Evolutionary conservation across 2,888 invertebrate genomes (phyloP), one percentile per base, ranked within the genome.

Genomic region (Uloborus plumipes): DNA sequence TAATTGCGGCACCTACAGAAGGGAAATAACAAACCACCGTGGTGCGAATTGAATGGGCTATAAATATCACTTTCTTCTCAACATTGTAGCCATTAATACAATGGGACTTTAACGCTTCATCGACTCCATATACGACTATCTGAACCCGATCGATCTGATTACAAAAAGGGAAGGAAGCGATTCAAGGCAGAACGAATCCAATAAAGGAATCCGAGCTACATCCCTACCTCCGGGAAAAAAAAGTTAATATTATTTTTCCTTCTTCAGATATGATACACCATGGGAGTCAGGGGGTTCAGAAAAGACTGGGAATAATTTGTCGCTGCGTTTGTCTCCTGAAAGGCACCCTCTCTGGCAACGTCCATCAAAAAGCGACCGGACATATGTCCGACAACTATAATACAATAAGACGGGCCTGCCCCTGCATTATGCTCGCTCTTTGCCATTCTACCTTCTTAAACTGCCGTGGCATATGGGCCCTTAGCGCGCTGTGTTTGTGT

Each of bases 221-320:
- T 39, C 58, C n/a, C 1, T 4, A 2, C n/a, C 18, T 13, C 18
- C 22, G n/a, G 18, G 26, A n/a, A 58, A 58, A 58, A 22, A 58
- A 58, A 20, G 22, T 58, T 58, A 58, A 20, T 58, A 20, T 58
- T 20, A 58, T 22, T 18, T 58, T 58, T 58, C 22, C 58, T 22
- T 58, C 58, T 58, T 9, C 58, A 58, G 58, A 70, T 55, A 64
- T 55, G 53, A 62, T 67, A 69, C 69, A 53, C 76, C 62, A 64
- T 70, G 77, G 71, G 71, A 78, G 77, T 78, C 58, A 76, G 39
- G 39, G 39, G 39, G 11, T 26, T 7, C 39, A 39, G 39, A 53
- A 70, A 51, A 75, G 74, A 74, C 74, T 81, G 55, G 70, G 65
- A 81, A 81, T 81, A 81, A 81, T 81, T 81, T 81, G 80, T 81